Percentiles rank a stretch among this genome's conserved stretches.
phyloP scores from a whole-genome alignment of 1,140 invertebrate genomes.

The Drosophila busckii region DNA sequence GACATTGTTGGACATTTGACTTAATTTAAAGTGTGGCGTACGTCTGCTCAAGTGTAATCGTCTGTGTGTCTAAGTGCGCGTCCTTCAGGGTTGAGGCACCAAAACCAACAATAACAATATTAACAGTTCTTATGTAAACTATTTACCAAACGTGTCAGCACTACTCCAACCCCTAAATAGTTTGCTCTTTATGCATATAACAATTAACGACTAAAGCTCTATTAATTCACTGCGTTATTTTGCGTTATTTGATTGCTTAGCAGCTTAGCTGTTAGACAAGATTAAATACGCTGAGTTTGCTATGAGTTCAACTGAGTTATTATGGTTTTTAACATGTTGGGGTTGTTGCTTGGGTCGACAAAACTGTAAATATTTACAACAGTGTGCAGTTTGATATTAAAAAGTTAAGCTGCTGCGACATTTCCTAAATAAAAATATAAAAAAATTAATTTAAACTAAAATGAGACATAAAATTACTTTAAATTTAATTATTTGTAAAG shows the following conservation, averaged over 20 bases:
- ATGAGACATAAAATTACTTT: too few relatives aligned
- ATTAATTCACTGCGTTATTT: slow-evolving; percentile 5
- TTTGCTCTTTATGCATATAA: slow-evolving; percentile 12
- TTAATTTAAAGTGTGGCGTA: slow-evolving; percentile 56
- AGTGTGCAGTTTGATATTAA: too few relatives aligned
- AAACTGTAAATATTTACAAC: too few relatives aligned
- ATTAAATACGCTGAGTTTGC: background rate
- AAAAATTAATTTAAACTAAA: too few relatives aligned
- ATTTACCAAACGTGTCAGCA: slow-evolving; percentile 17
- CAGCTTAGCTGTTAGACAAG: background rate
- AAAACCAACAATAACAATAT: slow-evolving; percentile 1
- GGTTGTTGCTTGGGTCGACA: background rate
- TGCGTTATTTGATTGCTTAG: background rate
- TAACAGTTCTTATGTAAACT: slow-evolving; percentile 8
- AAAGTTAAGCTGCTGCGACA: too few relatives aligned
- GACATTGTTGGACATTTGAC: slow-evolving; percentile 50
- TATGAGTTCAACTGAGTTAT: background rate
- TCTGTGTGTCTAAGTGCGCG: slow-evolving; percentile 14
- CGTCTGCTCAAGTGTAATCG: slow-evolving; percentile 47
- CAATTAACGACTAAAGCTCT: slow-evolving; percentile 13
- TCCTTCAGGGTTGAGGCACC: background rate
- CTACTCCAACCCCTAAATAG: slow-evolving; percentile 5
- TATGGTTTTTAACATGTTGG: background rate
- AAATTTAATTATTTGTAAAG: too few relatives aligned
- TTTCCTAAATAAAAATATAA: too few relatives aligned